phyloP scores from a whole-genome alignment of 2,888 invertebrate species.

The Eupithecia dodoneata region DNA sequence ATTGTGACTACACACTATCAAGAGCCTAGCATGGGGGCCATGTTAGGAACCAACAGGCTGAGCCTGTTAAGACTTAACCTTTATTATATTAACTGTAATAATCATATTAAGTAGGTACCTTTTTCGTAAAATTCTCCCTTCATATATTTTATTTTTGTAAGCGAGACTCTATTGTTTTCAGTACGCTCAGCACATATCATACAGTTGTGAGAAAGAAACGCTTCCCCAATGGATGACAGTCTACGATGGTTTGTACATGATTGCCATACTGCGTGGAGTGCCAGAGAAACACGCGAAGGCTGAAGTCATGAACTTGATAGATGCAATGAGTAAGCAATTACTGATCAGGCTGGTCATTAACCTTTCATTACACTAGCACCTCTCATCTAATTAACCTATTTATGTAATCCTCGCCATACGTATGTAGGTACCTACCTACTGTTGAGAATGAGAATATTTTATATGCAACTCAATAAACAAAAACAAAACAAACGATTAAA shows the following conservation, averaged over 20 bases:
- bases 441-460: too few relatives aligned
- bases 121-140: not conserved
- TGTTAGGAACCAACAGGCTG: too few relatives aligned
- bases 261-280: conserved; percentile 68
- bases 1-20: too few relatives aligned
- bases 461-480: too few relatives aligned
- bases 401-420: not conserved
- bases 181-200: conserved; percentile 63
- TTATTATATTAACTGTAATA: too few relatives aligned
- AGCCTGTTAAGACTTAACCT: too few relatives aligned
- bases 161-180: conserved; percentile 40
- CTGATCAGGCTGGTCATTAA: not conserved
- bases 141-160: not conserved
- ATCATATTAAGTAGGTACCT: not conserved
- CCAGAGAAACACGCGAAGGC: conserved; percentile 49
- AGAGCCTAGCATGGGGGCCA: too few relatives aligned
- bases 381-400: not conserved
- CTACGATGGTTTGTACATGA: conserved; percentile 58
- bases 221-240: conserved; percentile 72
- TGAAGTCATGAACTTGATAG: conserved; percentile 59
- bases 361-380: not conserved
- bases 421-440: too few relatives aligned
- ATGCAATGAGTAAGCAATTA: conserved; percentile 61
- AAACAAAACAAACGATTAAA: too few relatives aligned
- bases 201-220: conserved; percentile 54